These are phyloP conservation scores for Lanistes nyassanus DNA, from an alignment of 1,140 invertebrate genomes.

Conservation along the genomic window DNA sequence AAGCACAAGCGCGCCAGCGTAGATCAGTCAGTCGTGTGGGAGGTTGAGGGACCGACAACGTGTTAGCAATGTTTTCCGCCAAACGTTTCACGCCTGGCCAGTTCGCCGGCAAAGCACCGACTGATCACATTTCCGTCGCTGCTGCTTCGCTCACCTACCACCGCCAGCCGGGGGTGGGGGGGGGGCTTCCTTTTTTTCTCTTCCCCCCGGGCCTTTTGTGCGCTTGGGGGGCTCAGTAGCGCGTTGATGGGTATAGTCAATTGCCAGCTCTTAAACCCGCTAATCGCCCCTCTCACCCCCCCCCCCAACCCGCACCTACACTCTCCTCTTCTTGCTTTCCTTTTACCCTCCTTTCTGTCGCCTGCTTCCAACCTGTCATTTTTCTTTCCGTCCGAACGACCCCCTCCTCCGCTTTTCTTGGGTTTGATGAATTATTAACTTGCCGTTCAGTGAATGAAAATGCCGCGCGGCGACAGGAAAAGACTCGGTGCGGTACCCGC, in stretches of 20 bases:
- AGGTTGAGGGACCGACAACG: neutral
- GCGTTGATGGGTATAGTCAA: neutral
- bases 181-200: neutral
- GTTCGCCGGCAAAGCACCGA: constrained; percentile 18
- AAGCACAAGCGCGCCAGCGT: neutral
- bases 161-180: neutral
- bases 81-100: constrained; percentile 17
- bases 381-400: neutral
- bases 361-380: neutral
- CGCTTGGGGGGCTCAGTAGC: constrained; percentile 1
- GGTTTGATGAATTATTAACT: constrained; percentile 27
- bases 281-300: constrained; percentile 3
- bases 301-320: neutral
- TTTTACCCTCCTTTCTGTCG: neutral
- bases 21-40: neutral
- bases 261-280: neutral
- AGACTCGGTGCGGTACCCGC: no score
- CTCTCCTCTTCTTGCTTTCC: neutral
- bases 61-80: neutral
- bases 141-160: neutral
- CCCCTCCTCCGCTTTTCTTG: constrained; percentile 12
- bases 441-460: no score
- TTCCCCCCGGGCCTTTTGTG: neutral
- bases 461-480: no score
- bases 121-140: constrained; percentile 12